Conservation (phyloP, 1,140 invertebrate genomes). For the Zaprionus kolodkinae region DNA sequence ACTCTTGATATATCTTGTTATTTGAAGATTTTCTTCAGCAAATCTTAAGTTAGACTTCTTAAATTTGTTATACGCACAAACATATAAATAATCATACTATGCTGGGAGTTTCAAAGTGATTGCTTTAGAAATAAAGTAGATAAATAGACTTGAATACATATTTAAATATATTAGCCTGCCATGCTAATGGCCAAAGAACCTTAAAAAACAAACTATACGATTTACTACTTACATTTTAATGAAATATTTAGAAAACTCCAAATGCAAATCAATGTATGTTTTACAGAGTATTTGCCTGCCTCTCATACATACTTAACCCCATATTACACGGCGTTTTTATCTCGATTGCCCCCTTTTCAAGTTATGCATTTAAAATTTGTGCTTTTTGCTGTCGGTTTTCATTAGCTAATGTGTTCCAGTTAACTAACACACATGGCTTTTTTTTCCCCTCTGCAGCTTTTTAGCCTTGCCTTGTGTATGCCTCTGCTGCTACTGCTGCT, state of each 20-base stretch:
- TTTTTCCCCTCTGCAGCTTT: neutral
- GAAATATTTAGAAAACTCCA: no score
- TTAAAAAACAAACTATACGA: neutral
- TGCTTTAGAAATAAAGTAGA: neutral
- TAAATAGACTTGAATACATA: no score
- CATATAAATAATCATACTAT: neutral
- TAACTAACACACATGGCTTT: constrained; percentile 41
- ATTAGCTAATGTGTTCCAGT: constrained; percentile 57
- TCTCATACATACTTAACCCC: neutral
- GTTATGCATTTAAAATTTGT: constrained; percentile 33
- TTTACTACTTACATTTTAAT: neutral
- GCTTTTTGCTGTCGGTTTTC: constrained; percentile 35
- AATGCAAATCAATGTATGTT: no score
- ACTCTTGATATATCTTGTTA: neutral
- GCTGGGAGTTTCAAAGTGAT: no score
- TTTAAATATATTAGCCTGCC: neutral
- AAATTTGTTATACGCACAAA: neutral
- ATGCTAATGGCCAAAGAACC: neutral
- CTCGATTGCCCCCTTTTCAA: constrained; percentile 18
- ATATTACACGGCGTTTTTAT: constrained; percentile 20
- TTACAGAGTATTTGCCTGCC: neutral
- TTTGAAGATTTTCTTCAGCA: neutral
- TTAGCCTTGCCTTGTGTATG: constrained; percentile 1
- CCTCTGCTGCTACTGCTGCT: constrained; percentile 7
- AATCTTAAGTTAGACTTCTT: neutral